phyloP scores from a whole-genome alignment of 1,140 invertebrate species.

The Neotoxoptera formosana region DNA sequence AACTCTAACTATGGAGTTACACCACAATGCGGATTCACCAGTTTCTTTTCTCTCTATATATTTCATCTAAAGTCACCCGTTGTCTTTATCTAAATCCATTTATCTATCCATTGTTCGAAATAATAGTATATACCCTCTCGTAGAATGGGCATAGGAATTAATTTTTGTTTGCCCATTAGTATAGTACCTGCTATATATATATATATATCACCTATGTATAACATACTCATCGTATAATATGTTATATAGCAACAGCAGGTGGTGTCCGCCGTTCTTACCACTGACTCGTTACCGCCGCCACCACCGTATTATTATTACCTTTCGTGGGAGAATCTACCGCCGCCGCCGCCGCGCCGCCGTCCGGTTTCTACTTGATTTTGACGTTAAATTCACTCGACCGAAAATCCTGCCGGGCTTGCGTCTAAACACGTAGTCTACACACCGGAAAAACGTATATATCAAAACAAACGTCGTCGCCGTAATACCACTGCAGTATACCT shows the following conservation, averaged over 20 bases:
- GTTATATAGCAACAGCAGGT: conserved; percentile 9
- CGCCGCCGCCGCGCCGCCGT: background rate
- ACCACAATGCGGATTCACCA: background rate
- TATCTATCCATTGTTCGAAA: background rate
- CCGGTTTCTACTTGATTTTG: background rate
- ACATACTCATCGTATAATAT: background rate
- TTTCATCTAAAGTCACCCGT: background rate
- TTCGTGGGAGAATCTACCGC: conserved; percentile 21
- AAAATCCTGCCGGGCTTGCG: conserved; percentile 36
- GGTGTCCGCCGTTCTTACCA: conserved; percentile 6
- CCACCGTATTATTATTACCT: conserved; percentile 22
- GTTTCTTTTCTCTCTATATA: background rate
- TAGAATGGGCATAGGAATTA: background rate
- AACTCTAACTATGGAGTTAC: background rate
- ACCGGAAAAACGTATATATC: conserved; percentile 25
- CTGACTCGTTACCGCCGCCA: background rate
- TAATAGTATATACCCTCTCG: background rate
- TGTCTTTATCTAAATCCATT: background rate
- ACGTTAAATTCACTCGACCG: conserved; percentile 49
- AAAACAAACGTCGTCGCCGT: background rate
- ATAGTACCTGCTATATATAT: background rate
- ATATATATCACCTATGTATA: background rate
- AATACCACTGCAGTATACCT: background rate
- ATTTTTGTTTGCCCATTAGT: background rate
- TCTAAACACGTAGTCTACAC: background rate